A percentile compares a stretch with the other conserved stretches of the same genome.
These are phyloP conservation scores for Cyrtodaria siliqua DNA, from an alignment of 2,888 invertebrate genomes.

Conservation along the genomic window DNA sequence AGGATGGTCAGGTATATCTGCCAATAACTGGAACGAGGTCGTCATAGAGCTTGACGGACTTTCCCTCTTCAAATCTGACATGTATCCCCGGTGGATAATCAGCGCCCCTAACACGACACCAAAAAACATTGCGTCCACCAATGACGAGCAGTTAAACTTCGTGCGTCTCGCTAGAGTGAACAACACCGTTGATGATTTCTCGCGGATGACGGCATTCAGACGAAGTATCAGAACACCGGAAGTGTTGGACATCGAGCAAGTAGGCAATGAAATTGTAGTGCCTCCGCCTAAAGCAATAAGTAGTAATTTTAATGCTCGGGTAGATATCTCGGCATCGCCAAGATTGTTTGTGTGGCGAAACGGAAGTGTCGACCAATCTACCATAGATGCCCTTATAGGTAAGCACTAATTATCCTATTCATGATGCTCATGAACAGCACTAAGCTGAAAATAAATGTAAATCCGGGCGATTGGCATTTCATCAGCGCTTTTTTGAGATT, in stretches of 20 bases:
- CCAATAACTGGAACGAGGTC: background rate
- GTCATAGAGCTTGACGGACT: slow-evolving; percentile 33
- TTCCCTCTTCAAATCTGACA: slow-evolving; percentile 37
- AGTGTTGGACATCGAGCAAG: slow-evolving; percentile 20
- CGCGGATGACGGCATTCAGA: slow-evolving; percentile 6
- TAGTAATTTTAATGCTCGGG: no score
- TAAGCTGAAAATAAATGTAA: no score
- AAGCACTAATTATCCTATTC: background rate
- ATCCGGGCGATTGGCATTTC: no score
- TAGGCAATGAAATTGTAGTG: slow-evolving; percentile 6
- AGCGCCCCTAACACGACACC: slow-evolving; percentile 9
- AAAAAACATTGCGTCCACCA: slow-evolving; percentile 33
- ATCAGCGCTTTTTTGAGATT: no score
- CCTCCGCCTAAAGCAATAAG: slow-evolving; percentile 19
- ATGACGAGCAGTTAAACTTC: slow-evolving; percentile 21
- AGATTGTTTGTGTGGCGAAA: slow-evolving; percentile 12
- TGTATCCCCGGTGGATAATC: slow-evolving; percentile 32
- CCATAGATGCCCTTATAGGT: slow-evolving; percentile 8
- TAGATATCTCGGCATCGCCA: background rate
- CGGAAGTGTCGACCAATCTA: background rate
- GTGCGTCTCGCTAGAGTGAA: slow-evolving; percentile 9
- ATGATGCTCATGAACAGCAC: no score
- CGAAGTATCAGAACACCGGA: slow-evolving; percentile 13
- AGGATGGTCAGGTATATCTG: no score
- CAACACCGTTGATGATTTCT: slow-evolving; percentile 2